These are phyloP conservation scores for Drosophila teissieri DNA, from an alignment of 1,140 invertebrate genomes.

Conservation along the genomic window DNA sequence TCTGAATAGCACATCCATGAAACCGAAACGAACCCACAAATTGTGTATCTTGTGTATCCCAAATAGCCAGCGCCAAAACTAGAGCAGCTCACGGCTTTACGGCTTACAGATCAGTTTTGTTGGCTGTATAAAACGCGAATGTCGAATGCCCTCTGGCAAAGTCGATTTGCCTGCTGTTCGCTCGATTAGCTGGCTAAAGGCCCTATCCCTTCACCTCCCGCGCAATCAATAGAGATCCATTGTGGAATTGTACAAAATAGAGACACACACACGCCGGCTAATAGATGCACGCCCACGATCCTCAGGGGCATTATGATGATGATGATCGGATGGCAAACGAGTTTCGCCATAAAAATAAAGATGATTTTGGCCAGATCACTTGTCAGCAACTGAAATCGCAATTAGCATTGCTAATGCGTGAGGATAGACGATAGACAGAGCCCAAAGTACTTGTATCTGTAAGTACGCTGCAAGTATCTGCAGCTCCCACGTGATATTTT, in stretches of 20 bases:
- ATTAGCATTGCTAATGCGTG: slow-evolving; percentile 74
- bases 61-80: slow-evolving; percentile 14
- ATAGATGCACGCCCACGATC: slow-evolving; percentile 79
- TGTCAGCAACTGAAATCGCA: slow-evolving; percentile 61
- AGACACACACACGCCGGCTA: slow-evolving; percentile 37
- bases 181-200: slow-evolving; percentile 35
- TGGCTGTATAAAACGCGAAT: slow-evolving; percentile 20
- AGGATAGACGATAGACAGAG: slow-evolving; percentile 59
- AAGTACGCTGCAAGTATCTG: slow-evolving; percentile 39
- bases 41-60: slow-evolving; percentile 24
- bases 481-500: slow-evolving; percentile 57
- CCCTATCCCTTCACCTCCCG: background rate
- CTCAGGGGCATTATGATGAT: slow-evolving; percentile 37
- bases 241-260: slow-evolving; percentile 51
- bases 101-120: slow-evolving; percentile 27
- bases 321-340: slow-evolving; percentile 50
- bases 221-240: slow-evolving; percentile 27
- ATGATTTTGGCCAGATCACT: slow-evolving; percentile 74
- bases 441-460: slow-evolving; percentile 38
- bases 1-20: slow-evolving; percentile 6
- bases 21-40: slow-evolving; percentile 29
- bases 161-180: slow-evolving; percentile 44
- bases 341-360: slow-evolving; percentile 76
- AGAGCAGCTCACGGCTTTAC: slow-evolving; percentile 16
- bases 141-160: slow-evolving; percentile 9